Base-by-base conservation (phyloP, 2,797 vertebrate genomes). In the Rhinoraja longicauda region DNA sequence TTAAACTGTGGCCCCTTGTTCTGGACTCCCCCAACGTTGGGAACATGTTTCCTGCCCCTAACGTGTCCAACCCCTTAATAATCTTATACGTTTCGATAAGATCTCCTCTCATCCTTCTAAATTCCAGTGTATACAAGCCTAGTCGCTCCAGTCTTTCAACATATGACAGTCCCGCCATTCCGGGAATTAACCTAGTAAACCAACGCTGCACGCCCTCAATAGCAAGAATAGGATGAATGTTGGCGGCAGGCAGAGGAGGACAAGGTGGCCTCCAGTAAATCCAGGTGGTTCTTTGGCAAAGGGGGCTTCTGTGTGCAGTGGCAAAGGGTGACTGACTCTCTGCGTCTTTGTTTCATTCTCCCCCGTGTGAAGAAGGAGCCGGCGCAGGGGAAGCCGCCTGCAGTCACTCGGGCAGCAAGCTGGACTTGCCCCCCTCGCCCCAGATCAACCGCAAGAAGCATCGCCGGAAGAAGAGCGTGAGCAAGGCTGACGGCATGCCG, bases 361-460 rank as follows among this genome's bases (percentile, higher is more conserved):
- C 21, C 19, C 36, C 90, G 26, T 90, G 26, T 72, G 15, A 88
- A 95, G 95, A 95, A 96, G 97, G 97, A 94, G 94, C 94, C 93
- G 96, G 96, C 94, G 96, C 97, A 91, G 95, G 97, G 39, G 98
- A 98, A 94, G 97, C 96, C 45, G 96, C 97, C 62, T 96, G 97
- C 0, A 94, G 94, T 93, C 95, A 94, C 0, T 95, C 96, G 53
- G 93, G 97, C 93, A 97, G 96, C 57, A 97, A 97, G 90, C 90
- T 91, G 94, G 98, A 99, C 24, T 95, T 96, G 0, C 94, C 96
- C 0, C 97, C 98, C 0, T 99, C 98, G 1, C 98, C 98, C 0
- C 96, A 98, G 97, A 96, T 96, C 6, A 97, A 98, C 96, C 95
- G 98, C 94, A 99, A 98, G 97, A 99, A 99, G 95, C 98, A 99